Evolutionary conservation across 30 jellyfish, hydroid and myxozoan species (phyloP).

Genomic region (Sanderia malayensis): DNA sequence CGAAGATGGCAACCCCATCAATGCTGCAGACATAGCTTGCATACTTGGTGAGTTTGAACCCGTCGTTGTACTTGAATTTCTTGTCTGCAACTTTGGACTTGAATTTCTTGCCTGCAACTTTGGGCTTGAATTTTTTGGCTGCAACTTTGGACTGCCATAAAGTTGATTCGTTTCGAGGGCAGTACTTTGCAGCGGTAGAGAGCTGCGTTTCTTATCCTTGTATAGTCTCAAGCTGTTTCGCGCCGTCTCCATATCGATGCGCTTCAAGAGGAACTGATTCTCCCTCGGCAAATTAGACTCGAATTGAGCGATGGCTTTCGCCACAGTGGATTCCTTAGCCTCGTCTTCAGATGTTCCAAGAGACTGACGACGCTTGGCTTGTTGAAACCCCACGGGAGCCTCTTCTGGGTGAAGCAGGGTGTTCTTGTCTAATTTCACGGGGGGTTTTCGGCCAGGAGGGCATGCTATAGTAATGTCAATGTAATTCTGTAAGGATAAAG

Average conservation of each 20-base stretch:
- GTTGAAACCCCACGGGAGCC: background rate
- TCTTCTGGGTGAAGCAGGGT: constrained; percentile 7
- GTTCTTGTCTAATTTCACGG: constrained; percentile 46
- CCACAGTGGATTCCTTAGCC: constrained; percentile 24
- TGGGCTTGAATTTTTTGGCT: background rate
- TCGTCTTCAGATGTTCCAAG: constrained; percentile 1
- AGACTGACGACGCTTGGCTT: background rate
- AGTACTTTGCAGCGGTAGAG: too few relatives aligned
- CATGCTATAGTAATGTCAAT: constrained; percentile 90
- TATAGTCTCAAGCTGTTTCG: constrained; percentile 49
- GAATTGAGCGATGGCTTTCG: constrained; percentile 46
- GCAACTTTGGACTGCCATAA: background rate
- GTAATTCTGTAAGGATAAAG: constrained; percentile 41
- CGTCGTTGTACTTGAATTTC: background rate
- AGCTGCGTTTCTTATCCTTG: constrained; percentile 32
- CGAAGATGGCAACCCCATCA: background rate
- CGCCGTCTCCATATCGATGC: constrained; percentile 54
- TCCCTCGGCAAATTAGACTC: constrained; percentile 37
- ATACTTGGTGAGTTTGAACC: background rate
- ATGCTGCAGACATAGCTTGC: too few relatives aligned
- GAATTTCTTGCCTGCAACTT: background rate
- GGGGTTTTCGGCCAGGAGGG: constrained; percentile 87
- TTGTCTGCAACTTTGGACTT: too few relatives aligned
- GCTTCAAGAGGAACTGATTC: constrained; percentile 20
- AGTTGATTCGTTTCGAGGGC: too few relatives aligned